A percentile compares a stretch with the other conserved stretches of the same genome.
Evolutionary conservation across 2,113 vertebrate genomes (phyloP).

Genomic region (Hemiprocne comata): DNA sequence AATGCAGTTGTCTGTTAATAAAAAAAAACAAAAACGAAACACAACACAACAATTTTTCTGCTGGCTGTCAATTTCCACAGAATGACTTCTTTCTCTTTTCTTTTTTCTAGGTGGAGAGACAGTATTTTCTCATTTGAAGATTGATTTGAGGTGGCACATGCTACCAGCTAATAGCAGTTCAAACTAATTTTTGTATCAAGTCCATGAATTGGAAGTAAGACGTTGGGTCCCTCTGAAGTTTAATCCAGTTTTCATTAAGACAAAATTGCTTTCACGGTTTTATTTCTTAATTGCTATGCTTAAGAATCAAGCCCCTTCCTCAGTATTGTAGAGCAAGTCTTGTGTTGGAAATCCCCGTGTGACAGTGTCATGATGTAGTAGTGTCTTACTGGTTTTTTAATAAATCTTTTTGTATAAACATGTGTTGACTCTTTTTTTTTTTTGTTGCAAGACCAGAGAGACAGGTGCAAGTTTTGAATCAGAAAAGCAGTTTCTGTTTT

Average conservation of each 20-base stretch:
- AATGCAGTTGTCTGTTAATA: constrained; percentile 63
- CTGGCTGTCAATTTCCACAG: not conserved
- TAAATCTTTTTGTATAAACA: constrained; percentile 85
- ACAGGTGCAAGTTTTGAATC: not conserved
- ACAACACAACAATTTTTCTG: constrained; percentile 42
- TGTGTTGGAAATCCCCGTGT: constrained; percentile 83
- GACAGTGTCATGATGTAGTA: constrained; percentile 84
- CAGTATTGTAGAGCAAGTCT: constrained; percentile 81
- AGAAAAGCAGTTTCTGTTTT: constrained; percentile 1
- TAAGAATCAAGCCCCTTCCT: constrained; percentile 73
- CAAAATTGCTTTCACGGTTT: constrained; percentile 80
- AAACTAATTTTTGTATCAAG: constrained; percentile 84
- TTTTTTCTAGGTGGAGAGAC: constrained; percentile 87
- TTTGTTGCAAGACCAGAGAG: constrained; percentile 46
- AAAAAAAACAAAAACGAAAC: not conserved
- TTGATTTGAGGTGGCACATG: constrained; percentile 82
- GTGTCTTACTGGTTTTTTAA: constrained; percentile 86
- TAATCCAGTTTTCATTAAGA: constrained; percentile 81
- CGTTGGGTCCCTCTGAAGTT: constrained; percentile 79
- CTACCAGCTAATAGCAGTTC: constrained; percentile 83
- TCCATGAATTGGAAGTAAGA: constrained; percentile 81
- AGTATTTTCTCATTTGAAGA: constrained; percentile 86
- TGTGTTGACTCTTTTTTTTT: constrained; percentile 59
- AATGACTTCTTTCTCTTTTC: constrained; percentile 74
- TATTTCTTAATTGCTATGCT: constrained; percentile 83